Evolutionary conservation across 2,888 invertebrate species (phyloP), one percentile per base, ranked within the genome.

Genomic region (Eustalomyia histrio): DNA sequence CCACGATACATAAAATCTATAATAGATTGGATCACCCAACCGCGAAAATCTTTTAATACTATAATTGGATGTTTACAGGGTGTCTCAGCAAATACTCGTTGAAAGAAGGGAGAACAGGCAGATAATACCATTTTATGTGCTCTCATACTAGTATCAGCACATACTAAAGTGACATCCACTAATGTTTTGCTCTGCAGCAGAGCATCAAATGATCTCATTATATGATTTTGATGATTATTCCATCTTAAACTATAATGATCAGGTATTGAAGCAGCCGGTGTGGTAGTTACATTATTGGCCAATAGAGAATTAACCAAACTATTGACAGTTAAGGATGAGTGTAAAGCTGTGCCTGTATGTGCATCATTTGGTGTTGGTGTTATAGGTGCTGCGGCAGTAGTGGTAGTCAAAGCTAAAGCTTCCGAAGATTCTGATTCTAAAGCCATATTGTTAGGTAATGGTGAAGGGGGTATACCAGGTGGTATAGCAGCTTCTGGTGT

Each of bases 1-100:
- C 97, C 97, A 85, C 96, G 95, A 91, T 97, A 97, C 97, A 97
- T 97, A 88, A 97, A 97, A 91, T 97, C 96, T 82, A 97, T 95
- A 80, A 97, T 95, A 43, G 96, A 96, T 87, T 96, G 95, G 82
- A 97, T 95, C 87, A 97, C 97, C 94, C 96, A 95, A 84, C 95
- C 96, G 87, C 94, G 94, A 90, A 97, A 96, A 92, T 97, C 97
- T 90, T 97, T 97, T 82, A 97, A 91, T 85, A 97, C 96, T 88
- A 97, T 96, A 85, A 97, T 96, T 53, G 97, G 97, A 90, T 97
- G 97, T 90, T 97, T 96, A 93, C 97, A 97, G 72, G 97, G 97
- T 87, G 96, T 97, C 89, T 97, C 97, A 87, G 95, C 94, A 90
- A 97, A 96, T 89, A 97, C 95, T 87, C 95, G 92, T 87, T 96